Evolutionary conservation across 30 jellyfish, hydroid and myxozoan species (phyloP).

Genomic region (Clytia hemisphaerica): DNA sequence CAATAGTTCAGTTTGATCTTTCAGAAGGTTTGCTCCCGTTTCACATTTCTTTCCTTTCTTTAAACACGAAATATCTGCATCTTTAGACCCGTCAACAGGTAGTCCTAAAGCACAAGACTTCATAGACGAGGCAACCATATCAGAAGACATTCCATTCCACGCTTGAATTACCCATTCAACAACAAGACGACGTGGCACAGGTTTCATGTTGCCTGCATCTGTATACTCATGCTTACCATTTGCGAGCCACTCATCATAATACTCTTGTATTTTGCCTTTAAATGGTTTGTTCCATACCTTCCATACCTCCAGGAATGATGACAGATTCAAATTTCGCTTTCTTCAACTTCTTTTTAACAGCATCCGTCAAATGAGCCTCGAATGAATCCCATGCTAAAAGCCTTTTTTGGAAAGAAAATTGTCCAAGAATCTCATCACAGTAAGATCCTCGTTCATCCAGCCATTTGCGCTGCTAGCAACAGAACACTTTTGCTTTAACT

Average conservation of each 20-base stretch:
- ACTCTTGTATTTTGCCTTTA: conserved; percentile 46
- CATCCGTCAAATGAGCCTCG: conserved; percentile 55
- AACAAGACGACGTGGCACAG: conserved; percentile 2
- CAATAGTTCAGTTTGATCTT: conserved; percentile 13
- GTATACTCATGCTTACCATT: conserved; percentile 46
- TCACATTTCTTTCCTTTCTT: conserved; percentile 24
- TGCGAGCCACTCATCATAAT: conserved; percentile 54
- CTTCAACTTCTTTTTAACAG: conserved; percentile 27
- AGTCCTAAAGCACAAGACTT: conserved; percentile 22
- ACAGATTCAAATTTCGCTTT: conserved; percentile 26
- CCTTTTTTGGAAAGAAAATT: conserved; percentile 34
- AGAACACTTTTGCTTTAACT: conserved; percentile 12
- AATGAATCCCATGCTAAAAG: conserved; percentile 50
- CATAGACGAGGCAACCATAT: conserved; percentile 24
- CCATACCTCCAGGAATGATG: conserved; percentile 31
- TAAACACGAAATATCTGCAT: conserved; percentile 27
- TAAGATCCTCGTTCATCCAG: conserved; percentile 30
- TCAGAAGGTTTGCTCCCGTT: conserved; percentile 21
- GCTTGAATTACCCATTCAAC: conserved; percentile 43
- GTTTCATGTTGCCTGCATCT: conserved; percentile 41
- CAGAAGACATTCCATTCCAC: not conserved
- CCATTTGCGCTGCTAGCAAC: conserved; percentile 32
- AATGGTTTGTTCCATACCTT: conserved; percentile 37
- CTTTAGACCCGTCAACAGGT: conserved; percentile 33
- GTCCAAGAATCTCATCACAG: conserved; percentile 22